Evolutionary conservation across 2,797 vertebrate genomes (phyloP).

Genomic region (Pseudochaenichthys georgianus): DNA sequence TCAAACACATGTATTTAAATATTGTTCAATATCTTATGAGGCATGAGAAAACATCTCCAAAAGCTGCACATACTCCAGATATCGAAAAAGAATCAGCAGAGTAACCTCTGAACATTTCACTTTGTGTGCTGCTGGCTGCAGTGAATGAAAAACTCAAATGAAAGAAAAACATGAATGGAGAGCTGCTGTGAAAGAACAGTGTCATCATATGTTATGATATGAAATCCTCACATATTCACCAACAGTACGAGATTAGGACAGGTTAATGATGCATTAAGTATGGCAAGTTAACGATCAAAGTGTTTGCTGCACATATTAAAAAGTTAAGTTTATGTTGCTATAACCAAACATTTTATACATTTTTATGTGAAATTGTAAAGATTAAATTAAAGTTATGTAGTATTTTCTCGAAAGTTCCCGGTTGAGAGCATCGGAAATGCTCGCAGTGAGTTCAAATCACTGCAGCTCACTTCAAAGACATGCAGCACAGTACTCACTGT

Average conservation of each 20-base stretch:
- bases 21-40: constrained; percentile 7
- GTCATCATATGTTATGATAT: neutral
- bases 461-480: constrained; percentile 27
- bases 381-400: neutral
- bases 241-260: neutral
- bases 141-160: constrained; percentile 10
- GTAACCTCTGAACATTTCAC: neutral
- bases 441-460: constrained; percentile 3
- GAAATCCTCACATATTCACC: neutral
- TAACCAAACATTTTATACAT: neutral
- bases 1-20: constrained; percentile 2
- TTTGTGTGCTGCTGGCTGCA: neutral
- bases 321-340: neutral
- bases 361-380: neutral
- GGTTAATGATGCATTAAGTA: neutral
- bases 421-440: constrained; percentile 1
- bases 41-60: neutral
- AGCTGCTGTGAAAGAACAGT: neutral
- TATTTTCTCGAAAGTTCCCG: neutral
- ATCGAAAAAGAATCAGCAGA: constrained; percentile 5
- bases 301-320: neutral
- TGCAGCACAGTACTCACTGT: constrained; percentile 80
- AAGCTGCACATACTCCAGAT: constrained; percentile 9
- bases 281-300: neutral
- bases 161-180: neutral